Percentiles rank a stretch among this genome's conserved stretches.
phyloP scores from a whole-genome alignment of 1,140 invertebrate genomes.

The Drosophila insularis region DNA sequence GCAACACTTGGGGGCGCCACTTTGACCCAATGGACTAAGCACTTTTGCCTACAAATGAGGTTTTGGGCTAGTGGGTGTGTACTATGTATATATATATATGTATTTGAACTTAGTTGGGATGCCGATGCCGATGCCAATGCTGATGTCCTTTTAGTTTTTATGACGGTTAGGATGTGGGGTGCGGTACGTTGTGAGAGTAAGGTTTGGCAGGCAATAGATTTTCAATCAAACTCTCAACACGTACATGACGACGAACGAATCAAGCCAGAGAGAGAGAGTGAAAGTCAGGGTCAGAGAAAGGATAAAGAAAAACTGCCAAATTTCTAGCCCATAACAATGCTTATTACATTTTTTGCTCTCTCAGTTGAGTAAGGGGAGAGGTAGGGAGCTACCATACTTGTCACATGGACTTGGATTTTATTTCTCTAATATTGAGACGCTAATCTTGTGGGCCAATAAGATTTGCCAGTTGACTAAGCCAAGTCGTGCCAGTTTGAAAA shows the following conservation, averaged over 20 bases:
- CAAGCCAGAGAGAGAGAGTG: background rate
- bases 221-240: constrained; percentile 59
- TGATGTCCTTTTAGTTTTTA: constrained; percentile 65
- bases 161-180: background rate
- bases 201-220: constrained; percentile 33
- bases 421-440: constrained; percentile 15
- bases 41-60: constrained; percentile 59
- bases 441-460: constrained; percentile 37
- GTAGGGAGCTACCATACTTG: background rate
- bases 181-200: no score
- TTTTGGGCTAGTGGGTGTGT: constrained; percentile 31
- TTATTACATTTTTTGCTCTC: constrained; percentile 41
- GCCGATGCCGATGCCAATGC: constrained; percentile 7
- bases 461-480: background rate
- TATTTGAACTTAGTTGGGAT: constrained; percentile 53
- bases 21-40: constrained; percentile 52
- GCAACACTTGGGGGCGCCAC: constrained; percentile 34
- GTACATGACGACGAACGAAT: constrained; percentile 20
- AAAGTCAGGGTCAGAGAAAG: constrained; percentile 23
- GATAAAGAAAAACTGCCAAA: constrained; percentile 15
- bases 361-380: no score
- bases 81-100: background rate
- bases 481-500: constrained; percentile 26
- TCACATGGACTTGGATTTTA: constrained; percentile 12
- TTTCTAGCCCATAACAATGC: constrained; percentile 62